A percentile compares a stretch with the other conserved stretches of the same genome.
These are phyloP conservation scores for Helobdella robusta DNA, from an alignment of 2,888 invertebrate genomes.

Conservation along the genomic window DNA sequence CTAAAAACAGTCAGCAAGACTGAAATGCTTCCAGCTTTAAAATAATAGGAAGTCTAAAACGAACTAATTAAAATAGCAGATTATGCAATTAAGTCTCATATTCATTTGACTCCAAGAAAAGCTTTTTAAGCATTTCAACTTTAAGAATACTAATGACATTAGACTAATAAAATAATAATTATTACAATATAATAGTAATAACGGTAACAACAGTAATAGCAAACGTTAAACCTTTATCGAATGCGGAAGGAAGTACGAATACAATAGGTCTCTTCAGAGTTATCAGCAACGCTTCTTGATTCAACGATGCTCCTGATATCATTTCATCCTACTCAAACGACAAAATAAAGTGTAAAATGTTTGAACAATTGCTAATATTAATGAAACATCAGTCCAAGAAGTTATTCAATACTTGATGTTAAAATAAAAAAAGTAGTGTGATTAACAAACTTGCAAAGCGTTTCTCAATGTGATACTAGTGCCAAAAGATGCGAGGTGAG, in stretches of 20 bases:
- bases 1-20: too few relatives aligned
- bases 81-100: too few relatives aligned
- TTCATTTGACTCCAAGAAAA: background rate
- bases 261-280: constrained; percentile 83
- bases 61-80: too few relatives aligned
- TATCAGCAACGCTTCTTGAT: constrained; percentile 57
- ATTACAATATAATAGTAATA: too few relatives aligned
- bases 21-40: too few relatives aligned
- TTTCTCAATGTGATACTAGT: constrained; percentile 68
- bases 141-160: too few relatives aligned
- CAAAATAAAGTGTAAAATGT: background rate
- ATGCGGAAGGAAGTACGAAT: constrained; percentile 90
- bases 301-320: constrained; percentile 63
- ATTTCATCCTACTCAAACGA: constrained; percentile 65
- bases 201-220: too few relatives aligned
- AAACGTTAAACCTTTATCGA: constrained; percentile 66
- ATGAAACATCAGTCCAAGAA: background rate
- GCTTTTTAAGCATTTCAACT: too few relatives aligned
- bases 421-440: background rate
- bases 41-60: too few relatives aligned
- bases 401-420: background rate
- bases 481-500: constrained; percentile 94
- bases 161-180: too few relatives aligned
- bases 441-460: constrained; percentile 45
- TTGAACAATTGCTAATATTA: background rate